Conservation (phyloP, 2,888 invertebrate species). For the Pseudeuparius sepicola region DNA sequence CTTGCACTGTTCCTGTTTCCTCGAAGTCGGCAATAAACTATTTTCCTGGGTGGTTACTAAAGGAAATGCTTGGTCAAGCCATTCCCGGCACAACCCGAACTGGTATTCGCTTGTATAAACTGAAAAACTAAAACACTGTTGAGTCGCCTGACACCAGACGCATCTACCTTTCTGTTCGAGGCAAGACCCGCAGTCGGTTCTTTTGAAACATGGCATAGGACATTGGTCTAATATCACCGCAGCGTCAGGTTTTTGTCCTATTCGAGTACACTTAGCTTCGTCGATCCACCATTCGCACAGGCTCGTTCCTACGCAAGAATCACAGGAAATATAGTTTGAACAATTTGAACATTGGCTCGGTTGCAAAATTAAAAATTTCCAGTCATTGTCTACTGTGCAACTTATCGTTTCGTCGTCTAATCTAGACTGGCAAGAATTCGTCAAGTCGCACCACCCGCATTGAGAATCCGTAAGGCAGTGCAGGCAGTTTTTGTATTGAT, state of each 20-base stretch:
- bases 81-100: slow-evolving; percentile 85
- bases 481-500: slow-evolving; percentile 70
- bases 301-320: slow-evolving; percentile 63
- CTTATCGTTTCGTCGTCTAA: slow-evolving; percentile 54
- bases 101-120: slow-evolving; percentile 91
- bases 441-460: slow-evolving; percentile 87
- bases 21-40: slow-evolving; percentile 30
- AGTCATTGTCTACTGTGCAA: slow-evolving; percentile 48
- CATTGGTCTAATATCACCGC: slow-evolving; percentile 59
- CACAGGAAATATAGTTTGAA: slow-evolving; percentile 81
- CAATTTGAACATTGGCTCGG: slow-evolving; percentile 81
- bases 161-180: slow-evolving; percentile 73
- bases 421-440: slow-evolving; percentile 59
- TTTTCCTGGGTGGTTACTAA: slow-evolving; percentile 36
- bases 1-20: slow-evolving; percentile 60
- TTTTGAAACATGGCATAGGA: slow-evolving; percentile 70
- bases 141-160: slow-evolving; percentile 91
- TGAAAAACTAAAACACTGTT: slow-evolving; percentile 90
- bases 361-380: slow-evolving; percentile 73
- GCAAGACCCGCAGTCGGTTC: slow-evolving; percentile 70
- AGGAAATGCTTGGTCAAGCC: slow-evolving; percentile 73
- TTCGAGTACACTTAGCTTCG: slow-evolving; percentile 74
- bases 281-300: slow-evolving; percentile 89
- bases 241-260: slow-evolving; percentile 57
- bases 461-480: slow-evolving; percentile 79